A percentile compares a stretch with the other conserved stretches of the same genome.
Evolutionary conservation across 1,140 invertebrate genomes (phyloP).

Genomic region (Babylonia areolata): DNA sequence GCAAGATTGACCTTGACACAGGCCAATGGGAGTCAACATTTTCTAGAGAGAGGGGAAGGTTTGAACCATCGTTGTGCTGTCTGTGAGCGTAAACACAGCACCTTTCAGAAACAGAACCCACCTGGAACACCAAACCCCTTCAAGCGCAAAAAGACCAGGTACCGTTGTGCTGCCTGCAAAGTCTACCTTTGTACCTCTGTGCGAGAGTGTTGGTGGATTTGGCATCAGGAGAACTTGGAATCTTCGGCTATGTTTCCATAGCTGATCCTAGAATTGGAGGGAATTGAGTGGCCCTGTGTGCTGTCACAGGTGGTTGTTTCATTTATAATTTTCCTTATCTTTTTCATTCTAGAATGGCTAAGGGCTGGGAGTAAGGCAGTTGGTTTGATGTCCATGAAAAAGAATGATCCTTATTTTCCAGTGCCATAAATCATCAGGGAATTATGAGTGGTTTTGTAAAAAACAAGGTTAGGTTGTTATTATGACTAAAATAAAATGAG

Average conservation of each 20-base stretch:
- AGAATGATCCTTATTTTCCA: too few species aligned
- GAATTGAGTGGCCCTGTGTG: too few species aligned
- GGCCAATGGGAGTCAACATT: not conserved
- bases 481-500: not conserved
- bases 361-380: too few species aligned
- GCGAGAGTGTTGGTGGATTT: slow-evolving; percentile 1
- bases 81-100: slow-evolving; percentile 5
- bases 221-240: not conserved
- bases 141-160: slow-evolving; percentile 11
- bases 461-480: too few species aligned
- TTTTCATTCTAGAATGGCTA: too few species aligned
- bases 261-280: too few species aligned
- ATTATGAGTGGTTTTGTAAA: too few species aligned
- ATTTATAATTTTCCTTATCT: too few species aligned
- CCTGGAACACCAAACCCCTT: not conserved
- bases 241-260: not conserved
- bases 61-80: slow-evolving; percentile 16
- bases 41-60: not conserved
- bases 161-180: slow-evolving; percentile 1
- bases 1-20: not conserved
- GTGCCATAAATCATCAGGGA: not conserved
- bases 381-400: too few species aligned
- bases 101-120: not conserved
- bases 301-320: too few species aligned
- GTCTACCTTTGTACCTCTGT: not conserved